Base-by-base conservation (phyloP, 2,797 vertebrate species). In the Trematomus bernacchii region DNA sequence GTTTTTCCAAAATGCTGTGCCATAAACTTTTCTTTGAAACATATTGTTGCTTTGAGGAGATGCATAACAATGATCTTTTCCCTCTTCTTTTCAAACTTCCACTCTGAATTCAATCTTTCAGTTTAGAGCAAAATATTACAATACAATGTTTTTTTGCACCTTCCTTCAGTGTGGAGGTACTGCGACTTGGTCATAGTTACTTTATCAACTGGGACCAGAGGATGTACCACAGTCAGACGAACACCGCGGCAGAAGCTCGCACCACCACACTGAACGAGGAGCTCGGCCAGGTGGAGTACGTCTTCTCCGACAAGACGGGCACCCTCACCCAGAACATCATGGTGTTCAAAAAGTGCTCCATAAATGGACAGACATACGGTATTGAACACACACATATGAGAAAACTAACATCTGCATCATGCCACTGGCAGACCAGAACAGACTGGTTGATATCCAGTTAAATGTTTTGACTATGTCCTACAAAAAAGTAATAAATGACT, bases 281-380 rank as follows among this genome's bases (percentile, higher is more conserved):
- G 90, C 94, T 98, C 80, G 97, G 97, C 3, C 97, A 98, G 88
- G 90, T 98, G 89, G 96, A 98, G 89, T 98, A 97, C 89, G 95
- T 98, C 91, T 98, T 98, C 93, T 96, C 96, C 0, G 97, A 98
- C 90, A 98, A 98, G 93, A 98, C 97, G 0, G 97, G 97, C 79
- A 98, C 97, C 18, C 97, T 98, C 83, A 98, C 97, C 1, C 97
- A 98, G 92, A 98, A 98, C 92, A 96, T 97, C 93, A 98, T 98
- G 97, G 94, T 95, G 78, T 98, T 98, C 93, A 97, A 92, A 93
- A 98, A 97, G 89, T 98, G 97, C 89, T 98, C 97, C 6, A 94
- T 98, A 67, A 92, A 95, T 0, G 95, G 96, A 52, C 95, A 73
- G 47, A 94, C 94, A 21, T 98, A 97, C 0, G 97, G 97, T 98